Evolutionary conservation across 2,888 invertebrate species (phyloP), one percentile per base, ranked within the genome.

Genomic region (Tetanocera ferruginea): DNA sequence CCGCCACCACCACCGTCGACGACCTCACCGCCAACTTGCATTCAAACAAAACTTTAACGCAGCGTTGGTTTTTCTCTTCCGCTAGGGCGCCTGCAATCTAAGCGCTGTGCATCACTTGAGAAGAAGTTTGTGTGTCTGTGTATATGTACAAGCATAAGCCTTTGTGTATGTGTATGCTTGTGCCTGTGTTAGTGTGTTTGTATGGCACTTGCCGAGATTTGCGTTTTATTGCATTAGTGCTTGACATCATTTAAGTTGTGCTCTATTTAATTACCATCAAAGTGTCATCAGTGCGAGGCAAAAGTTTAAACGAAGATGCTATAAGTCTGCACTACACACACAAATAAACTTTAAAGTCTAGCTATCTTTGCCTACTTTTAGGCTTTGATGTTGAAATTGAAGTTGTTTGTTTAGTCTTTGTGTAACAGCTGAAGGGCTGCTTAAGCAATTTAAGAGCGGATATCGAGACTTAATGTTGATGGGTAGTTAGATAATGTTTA

Each of bases 211-310:
- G 43, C 43, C 14, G 43, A 60, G 55, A 62, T 74, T 62, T 74
- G 52, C 51, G 51, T 67, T 72, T 72, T 72, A 72, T 72, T 72
- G 72, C 72, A 72, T 72, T 72, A 57, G 57, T 57, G 57, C 72
- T 72, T 72, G 72, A 72, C 72, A 72, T 72, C n/a, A 72, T 72
- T 72, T 72, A 37, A 25, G 37, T 72, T 72, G 72, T 60, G 72
- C 72, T 72, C 72, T 57, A 72, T 72, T 72, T 72, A 72, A 72
- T 72, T 72, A 57, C 34, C 72, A 57, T 57, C 57, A 72, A 37
- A 34, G 67, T 67, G 34, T 60, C 60, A 60, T 60, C 60, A 60
- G 60, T 60, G 60, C 60, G 60, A 25, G 28, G 43, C 43, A 43
- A 11, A 43, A 43, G 43, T 43, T 43, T 43, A 43, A 1, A 14